Evolutionary conservation across 2,797 vertebrate genomes (phyloP), one percentile per base, ranked within the genome.

Genomic region (Hippopotamyrus pictus): DNA sequence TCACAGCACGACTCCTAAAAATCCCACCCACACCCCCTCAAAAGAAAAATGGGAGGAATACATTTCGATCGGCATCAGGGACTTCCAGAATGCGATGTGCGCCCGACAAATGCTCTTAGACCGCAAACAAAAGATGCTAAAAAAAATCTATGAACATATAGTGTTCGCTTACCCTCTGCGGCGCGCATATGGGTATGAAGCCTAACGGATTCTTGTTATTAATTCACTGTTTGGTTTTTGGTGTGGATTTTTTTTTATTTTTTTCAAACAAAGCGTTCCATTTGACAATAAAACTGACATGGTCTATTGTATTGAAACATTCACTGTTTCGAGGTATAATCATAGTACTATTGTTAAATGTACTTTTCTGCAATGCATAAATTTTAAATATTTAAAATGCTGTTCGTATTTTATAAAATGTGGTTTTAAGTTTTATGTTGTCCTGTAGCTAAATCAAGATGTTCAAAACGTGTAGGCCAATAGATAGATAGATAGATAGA

Each of bases 1-100:
- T 92, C 91, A 92, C 91, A 90, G 88, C 92, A 92, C 87, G 91
- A 92, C 89, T 90, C 84, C 92, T 92, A 76, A 90, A 84, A 89
- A 90, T 88, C 88, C 86, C 59, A 88, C 54, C 86, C 69, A 37
- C 88, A 87, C 25, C 83, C 90, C 86, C 57, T n/a, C 9, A 57
- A 86, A 89, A 57, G 37, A 6, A 79, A 85, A 87, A 88, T 88
- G 76, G 76, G 89, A 91, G 89, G 88, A 88, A 88, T 88, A 83
- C 48, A 89, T 89, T 89, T 90, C 51, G 44, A 88, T 69, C 79
- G 76, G 87, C 83, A 88, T 82, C 88, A 88, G 76, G 83, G 53
- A 85, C 89, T 69, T 90, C 89, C 59, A 88, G 90, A 90, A 91
- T 86, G 82, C 82, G 51, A 86, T 86, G 69, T 79, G 90, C 90